Conservation (phyloP, 1,140 invertebrate genomes). For the Rhyzopertha dominica region DNA sequence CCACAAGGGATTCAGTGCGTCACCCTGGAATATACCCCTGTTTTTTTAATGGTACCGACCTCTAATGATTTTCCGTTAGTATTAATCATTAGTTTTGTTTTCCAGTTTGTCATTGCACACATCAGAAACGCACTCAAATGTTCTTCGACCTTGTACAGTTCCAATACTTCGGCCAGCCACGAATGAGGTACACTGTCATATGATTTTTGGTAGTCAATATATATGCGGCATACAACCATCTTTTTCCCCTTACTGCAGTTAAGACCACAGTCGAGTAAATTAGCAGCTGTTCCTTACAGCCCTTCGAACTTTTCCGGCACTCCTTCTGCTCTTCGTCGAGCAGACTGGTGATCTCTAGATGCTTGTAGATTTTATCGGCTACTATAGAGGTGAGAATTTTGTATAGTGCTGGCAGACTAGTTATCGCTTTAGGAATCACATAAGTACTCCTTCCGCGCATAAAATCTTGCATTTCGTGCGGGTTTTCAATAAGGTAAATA, state of each 20-base stretch:
- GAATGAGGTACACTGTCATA: conserved; percentile 16
- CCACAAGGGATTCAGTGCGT: background rate
- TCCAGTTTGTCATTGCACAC: conserved; percentile 6
- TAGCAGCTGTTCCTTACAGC: conserved; percentile 28
- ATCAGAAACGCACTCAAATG: background rate
- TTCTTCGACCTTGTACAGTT: conserved; percentile 8
- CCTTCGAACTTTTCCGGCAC: conserved; percentile 20
- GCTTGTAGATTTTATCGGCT: conserved; percentile 17
- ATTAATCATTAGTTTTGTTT: no score
- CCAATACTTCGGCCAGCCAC: conserved; percentile 8
- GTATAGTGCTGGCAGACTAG: conserved; percentile 28
- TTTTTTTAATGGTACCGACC: background rate
- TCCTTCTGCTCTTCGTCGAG: conserved; percentile 28
- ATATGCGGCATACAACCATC: background rate
- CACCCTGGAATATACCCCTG: background rate
- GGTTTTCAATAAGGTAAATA: conserved; percentile 17
- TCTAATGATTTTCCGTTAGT: conserved; percentile 6
- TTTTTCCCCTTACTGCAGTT: conserved; percentile 6
- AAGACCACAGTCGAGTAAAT: conserved; percentile 21
- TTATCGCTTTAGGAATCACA: conserved; percentile 31
- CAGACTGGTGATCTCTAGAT: conserved; percentile 17
- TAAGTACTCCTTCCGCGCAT: conserved; percentile 23
- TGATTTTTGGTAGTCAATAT: conserved; percentile 14
- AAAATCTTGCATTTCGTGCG: conserved; percentile 12
- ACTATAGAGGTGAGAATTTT: conserved; percentile 27